A percentile compares a stretch with the other conserved stretches of the same genome.
Conservation (phyloP, 2,888 invertebrate species). For the Caenorhabditis sp. region DNA sequence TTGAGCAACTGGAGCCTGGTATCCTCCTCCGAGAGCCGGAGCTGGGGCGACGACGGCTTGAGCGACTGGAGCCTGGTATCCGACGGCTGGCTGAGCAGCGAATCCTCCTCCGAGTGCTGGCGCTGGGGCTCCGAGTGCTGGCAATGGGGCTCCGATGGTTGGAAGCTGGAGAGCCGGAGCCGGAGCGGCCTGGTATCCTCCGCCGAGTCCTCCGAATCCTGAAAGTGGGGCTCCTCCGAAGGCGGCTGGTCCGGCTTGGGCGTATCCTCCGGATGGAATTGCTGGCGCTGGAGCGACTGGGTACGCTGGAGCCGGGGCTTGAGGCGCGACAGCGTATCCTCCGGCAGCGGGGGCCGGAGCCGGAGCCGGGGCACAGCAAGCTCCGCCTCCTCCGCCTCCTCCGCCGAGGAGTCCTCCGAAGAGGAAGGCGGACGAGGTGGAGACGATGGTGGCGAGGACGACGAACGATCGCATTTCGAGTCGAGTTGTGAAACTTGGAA, state of each 20-base stretch:
- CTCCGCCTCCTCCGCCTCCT: slow-evolving; percentile 47
- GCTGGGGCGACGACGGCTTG: slow-evolving; percentile 5
- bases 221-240: slow-evolving; percentile 21
- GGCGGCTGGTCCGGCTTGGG: slow-evolving; percentile 19
- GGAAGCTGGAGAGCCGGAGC: slow-evolving; percentile 2
- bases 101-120: slow-evolving; percentile 13
- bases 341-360: slow-evolving; percentile 32
- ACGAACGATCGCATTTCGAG: slow-evolving; percentile 34
- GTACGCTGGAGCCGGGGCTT: slow-evolving; percentile 44
- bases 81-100: no score
- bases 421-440: slow-evolving; percentile 45
- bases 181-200: slow-evolving; percentile 20
- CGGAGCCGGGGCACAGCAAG: slow-evolving; percentile 28
- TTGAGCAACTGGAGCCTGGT: no score
- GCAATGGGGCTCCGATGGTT: not conserved
- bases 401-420: slow-evolving; percentile 32
- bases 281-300: slow-evolving; percentile 50
- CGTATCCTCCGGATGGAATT: slow-evolving; percentile 46
- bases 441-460: slow-evolving; percentile 32
- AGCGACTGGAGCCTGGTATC: slow-evolving; percentile 4
- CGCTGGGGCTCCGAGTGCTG: slow-evolving; percentile 2
- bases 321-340: slow-evolving; percentile 32
- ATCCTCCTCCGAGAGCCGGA: slow-evolving; percentile 10
- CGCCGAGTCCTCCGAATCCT: slow-evolving; percentile 14
- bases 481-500: not conserved